Conservation (phyloP, 2,797 vertebrate species). For the Anableps anableps region DNA sequence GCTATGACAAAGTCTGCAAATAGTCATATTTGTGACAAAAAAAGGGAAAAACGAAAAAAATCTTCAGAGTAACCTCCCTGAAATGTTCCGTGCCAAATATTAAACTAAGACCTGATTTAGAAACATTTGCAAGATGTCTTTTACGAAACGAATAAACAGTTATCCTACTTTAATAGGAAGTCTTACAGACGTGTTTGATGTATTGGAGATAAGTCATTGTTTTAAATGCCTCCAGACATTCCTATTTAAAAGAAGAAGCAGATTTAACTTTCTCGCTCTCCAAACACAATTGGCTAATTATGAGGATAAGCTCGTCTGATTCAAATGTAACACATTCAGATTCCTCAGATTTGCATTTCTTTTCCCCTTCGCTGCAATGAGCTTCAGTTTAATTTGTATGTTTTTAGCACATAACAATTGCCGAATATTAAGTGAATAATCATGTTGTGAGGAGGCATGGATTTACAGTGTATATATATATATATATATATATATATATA, state of each 20-base stretch:
- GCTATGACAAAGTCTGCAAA: no score
- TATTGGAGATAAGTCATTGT: constrained; percentile 51
- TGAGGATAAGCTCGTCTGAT: constrained; percentile 64
- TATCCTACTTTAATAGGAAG: constrained; percentile 28
- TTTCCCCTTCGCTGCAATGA: constrained; percentile 21
- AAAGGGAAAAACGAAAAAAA: no score
- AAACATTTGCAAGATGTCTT: constrained; percentile 18
- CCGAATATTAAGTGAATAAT: constrained; percentile 51
- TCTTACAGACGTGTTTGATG: constrained; percentile 19
- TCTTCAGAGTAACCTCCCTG: no score
- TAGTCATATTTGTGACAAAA: no score
- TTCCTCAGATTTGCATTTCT: constrained; percentile 55
- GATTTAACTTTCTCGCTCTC: constrained; percentile 60
- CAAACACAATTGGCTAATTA: constrained; percentile 74
- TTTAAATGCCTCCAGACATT: constrained; percentile 65
- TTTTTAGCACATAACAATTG: constrained; percentile 29
- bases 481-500: no score
- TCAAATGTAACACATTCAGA: constrained; percentile 65
- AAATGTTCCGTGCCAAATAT: not conserved
- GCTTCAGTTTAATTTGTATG: constrained; percentile 35
- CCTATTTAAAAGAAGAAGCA: constrained; percentile 61
- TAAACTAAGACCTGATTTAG: not conserved
- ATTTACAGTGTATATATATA: constrained; percentile 37
- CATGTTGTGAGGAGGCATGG: constrained; percentile 33
- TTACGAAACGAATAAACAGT: constrained; percentile 29